Evolutionary conservation across 1,140 invertebrate genomes (phyloP), one percentile per base, ranked within the genome.

Genomic region (Drosophila asahinai): DNA sequence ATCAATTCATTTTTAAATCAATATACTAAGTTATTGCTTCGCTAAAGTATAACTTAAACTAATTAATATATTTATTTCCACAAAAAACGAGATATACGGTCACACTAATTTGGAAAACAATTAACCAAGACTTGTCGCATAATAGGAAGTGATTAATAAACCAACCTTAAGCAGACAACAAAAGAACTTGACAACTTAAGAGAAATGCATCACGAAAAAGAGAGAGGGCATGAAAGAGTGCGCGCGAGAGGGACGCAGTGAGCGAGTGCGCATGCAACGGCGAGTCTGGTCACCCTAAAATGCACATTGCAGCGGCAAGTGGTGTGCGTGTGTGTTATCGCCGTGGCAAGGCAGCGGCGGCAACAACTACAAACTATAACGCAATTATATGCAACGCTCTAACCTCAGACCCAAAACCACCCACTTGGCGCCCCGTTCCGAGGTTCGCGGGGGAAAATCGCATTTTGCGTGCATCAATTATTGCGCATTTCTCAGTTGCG

Each of bases 401-500:
- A 67, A 67, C 64, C 59, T 47, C 59, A 64, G 60, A 36, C 52
- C 47, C 42, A 19, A 43, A 70, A 51, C 73, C 52, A 27, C 70
- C 74, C 45, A 62, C 60, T 47, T 57, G 52, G 59, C 70, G 57
- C 82, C 43, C 2, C 71, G 59, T 71, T 70, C 59, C 36, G 42
- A 33, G 30, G 30, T 33, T 36, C 33, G 33, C 11, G 36, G 8
- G 66, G 66, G 15, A 33, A 80, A 77, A 86, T 90, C 89, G 68
- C 82, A 90, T 91, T 90, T 90, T 90, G 86, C 86, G 86, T 90
- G 86, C 86, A 81, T 90, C 86, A 90, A 90, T 89, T 90, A 90
- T 89, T 89, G 86, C 86, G 75, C 86, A 89, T 89, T 89, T 89
- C 70, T 74, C 73, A 81, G 86, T 89, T 90, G 81, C 86, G 81